Percentiles rank a stretch among this genome's conserved stretches.
These are phyloP conservation scores for Phalera bucephala DNA, from an alignment of 2,888 invertebrate species.

Conservation along the genomic window DNA sequence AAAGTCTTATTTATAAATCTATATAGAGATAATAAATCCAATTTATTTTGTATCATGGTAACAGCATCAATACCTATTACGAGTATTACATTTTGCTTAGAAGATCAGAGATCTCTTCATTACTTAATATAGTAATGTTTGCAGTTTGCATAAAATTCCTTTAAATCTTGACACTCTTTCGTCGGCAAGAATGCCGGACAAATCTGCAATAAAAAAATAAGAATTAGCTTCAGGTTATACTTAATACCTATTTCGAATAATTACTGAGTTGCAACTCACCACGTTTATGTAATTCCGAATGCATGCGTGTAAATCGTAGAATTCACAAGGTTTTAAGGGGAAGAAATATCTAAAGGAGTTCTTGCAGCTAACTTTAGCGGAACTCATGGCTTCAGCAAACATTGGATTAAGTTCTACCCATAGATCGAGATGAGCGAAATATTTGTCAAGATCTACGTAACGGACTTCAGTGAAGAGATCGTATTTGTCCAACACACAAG, in stretches of 20 bases:
- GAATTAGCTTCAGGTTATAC: no score
- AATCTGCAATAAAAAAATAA: conserved; percentile 45
- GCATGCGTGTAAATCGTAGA: conserved; percentile 40
- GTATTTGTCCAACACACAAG: conserved; percentile 53
- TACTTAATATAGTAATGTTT: conserved; percentile 40
- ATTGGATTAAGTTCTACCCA: conserved; percentile 55
- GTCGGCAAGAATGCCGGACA: conserved; percentile 50
- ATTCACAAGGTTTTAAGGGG: conserved; percentile 45
- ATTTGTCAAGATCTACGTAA: conserved; percentile 43
- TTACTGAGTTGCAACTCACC: no score
- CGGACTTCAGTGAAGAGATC: conserved; percentile 30
- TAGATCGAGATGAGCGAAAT: conserved; percentile 49
- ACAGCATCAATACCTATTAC: no score
- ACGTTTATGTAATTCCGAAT: conserved; percentile 43
- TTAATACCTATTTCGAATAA: no score
- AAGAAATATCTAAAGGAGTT: conserved; percentile 26
- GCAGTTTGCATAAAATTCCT: conserved; percentile 52
- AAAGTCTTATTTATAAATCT: no score
- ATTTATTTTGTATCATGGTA: no score
- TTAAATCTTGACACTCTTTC: conserved; percentile 41
- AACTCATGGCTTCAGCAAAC: conserved; percentile 41
- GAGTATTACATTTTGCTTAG: no score
- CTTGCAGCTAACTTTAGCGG: conserved; percentile 49
- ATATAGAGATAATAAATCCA: no score
- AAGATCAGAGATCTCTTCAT: no score